phyloP scores from a whole-genome alignment of 2,113 vertebrate species.

The Mellivora capensis region DNA sequence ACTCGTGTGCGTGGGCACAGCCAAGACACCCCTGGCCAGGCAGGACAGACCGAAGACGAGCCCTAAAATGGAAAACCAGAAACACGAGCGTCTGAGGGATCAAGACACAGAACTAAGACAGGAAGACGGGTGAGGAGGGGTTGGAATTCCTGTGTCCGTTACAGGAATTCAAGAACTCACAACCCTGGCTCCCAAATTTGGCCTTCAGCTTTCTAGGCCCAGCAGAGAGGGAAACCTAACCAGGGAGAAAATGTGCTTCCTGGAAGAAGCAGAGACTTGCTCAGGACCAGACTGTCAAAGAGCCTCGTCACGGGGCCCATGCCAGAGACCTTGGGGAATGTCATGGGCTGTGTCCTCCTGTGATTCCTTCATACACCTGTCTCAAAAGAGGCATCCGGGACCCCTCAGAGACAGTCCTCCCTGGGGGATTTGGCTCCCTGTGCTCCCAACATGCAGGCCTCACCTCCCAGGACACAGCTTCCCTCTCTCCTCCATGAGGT shows the following conservation, averaged over 20 bases:
- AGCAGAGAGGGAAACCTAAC: too few species aligned
- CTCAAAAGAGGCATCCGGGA: too few species aligned
- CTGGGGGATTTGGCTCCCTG: too few species aligned
- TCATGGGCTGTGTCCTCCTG: neutral
- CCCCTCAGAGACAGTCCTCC: neutral
- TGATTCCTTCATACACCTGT: neutral
- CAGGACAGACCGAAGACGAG: neutral
- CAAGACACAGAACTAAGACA: neutral
- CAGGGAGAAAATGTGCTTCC: neutral
- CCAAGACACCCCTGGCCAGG: neutral
- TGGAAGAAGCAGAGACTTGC: neutral
- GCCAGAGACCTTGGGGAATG: too few species aligned
- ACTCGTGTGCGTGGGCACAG: neutral
- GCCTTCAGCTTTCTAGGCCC: neutral
- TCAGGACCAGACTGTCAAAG: neutral
- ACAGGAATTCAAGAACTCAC: neutral
- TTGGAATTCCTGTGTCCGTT: accelerated
- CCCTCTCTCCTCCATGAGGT: accelerated
- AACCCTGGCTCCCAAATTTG: neutral
- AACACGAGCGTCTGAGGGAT: accelerated
- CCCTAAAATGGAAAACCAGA: accelerated
- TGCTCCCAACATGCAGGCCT: accelerated
- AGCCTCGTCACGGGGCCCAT: neutral
- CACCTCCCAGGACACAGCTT: too few species aligned
- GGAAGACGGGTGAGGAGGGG: neutral